A percentile compares a stretch with the other conserved stretches of the same genome.
phyloP scores from a whole-genome alignment of 2,888 invertebrate species.

The Hydraecia micacea region DNA sequence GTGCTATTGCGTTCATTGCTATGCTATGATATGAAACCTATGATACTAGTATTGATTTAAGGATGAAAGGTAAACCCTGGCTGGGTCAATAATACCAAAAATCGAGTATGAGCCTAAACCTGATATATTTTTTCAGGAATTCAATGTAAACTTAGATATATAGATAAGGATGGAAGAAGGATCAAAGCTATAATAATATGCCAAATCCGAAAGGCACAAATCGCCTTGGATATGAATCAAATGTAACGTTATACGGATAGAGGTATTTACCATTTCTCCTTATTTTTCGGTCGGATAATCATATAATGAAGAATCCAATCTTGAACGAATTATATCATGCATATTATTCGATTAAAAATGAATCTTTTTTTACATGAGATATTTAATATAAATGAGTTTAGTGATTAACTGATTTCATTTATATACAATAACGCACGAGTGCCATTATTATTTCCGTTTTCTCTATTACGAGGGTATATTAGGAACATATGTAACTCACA shows the following conservation, averaged over 20 bases:
- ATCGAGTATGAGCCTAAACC: not conserved
- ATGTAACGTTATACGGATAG: conserved; percentile 1
- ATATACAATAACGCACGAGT: no score
- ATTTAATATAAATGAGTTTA: not conserved
- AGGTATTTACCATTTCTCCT: not conserved
- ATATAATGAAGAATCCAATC: not conserved
- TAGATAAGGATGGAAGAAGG: not conserved
- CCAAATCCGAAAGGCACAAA: not conserved
- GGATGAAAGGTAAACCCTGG: not conserved
- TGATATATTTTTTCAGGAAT: not conserved
- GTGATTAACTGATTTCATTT: not conserved
- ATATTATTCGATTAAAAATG: not conserved
- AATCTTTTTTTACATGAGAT: not conserved
- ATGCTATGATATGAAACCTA: not conserved
- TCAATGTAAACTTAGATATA: not conserved
- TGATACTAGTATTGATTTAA: not conserved
- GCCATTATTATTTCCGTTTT: conserved; percentile 1
- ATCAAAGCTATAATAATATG: not conserved
- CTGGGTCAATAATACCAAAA: not conserved
- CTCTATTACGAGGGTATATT: not conserved
- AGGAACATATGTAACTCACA: not conserved
- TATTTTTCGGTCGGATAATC: conserved; percentile 16
- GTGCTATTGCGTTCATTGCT: not conserved
- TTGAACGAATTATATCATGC: not conserved
- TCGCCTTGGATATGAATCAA: conserved; percentile 29